Percentiles rank a stretch among this genome's conserved stretches.
These are phyloP conservation scores for Pyxicephalus adspersus DNA, from an alignment of 2,113 vertebrate species.

Conservation along the genomic window DNA sequence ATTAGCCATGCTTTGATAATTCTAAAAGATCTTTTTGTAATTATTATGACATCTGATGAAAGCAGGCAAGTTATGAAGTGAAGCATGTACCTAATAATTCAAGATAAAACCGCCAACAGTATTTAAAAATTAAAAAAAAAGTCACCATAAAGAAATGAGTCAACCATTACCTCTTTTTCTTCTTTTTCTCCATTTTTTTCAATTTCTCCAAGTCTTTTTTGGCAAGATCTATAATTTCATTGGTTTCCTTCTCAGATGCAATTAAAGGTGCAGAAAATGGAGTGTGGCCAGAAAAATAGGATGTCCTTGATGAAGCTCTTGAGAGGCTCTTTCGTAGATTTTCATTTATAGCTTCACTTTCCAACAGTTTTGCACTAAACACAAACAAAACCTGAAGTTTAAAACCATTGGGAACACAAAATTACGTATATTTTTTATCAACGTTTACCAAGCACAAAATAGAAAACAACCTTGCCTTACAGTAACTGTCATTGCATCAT, in stretches of 20 bases:
- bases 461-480: too few species aligned
- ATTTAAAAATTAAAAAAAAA: constrained; percentile 53
- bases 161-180: constrained; percentile 88
- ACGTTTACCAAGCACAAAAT: too few species aligned
- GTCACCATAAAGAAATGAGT: constrained; percentile 73
- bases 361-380: constrained; percentile 89
- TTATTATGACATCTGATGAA: background rate
- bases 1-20: too few species aligned
- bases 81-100: too few species aligned
- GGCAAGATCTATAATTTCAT: constrained; percentile 91
- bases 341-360: constrained; percentile 94
- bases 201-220: constrained; percentile 96
- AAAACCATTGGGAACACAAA: background rate
- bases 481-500: too few species aligned
- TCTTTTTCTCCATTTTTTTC: constrained; percentile 92
- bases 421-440: background rate
- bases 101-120: too few species aligned
- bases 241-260: constrained; percentile 86
- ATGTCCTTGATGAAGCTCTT: constrained; percentile 82
- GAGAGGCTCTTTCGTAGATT: constrained; percentile 87
- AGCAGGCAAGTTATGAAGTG: background rate
- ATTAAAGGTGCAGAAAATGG: constrained; percentile 75
- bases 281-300: constrained; percentile 77
- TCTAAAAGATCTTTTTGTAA: too few species aligned
- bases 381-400: background rate